Evolutionary conservation across 2,888 invertebrate species (phyloP), one percentile per base, ranked within the genome.

Genomic region (Platynereis dumerilii): DNA sequence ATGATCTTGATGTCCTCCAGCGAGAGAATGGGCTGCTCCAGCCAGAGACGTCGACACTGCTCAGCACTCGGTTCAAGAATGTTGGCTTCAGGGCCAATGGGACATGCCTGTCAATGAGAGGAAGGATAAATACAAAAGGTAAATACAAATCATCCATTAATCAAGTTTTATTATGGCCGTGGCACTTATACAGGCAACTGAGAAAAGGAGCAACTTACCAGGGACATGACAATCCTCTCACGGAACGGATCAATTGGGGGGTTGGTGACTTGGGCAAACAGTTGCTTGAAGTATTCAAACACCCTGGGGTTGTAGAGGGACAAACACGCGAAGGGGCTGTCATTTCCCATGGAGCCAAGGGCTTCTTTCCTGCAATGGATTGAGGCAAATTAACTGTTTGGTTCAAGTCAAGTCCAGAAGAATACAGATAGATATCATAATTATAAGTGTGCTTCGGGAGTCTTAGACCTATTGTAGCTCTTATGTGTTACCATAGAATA

Each of bases 221-320:
- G 87, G 0, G 97, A 96, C 98, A 99, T 99, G 68, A 99, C 97
- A 72, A 98, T 93, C 86, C 94, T 95, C 86, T 99, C 99, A 76
- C 96, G 89, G 89, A 99, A 98, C 44, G 99, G 99, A 87, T 99
- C 99, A 74, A 99, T 98, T 2, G 99, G 99, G 3, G 99, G 99
- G 87, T 99, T 99, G 76, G 99, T 99, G 75, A 87, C 87, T 88
- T 99, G 99, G 42, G 99, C 99, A 86, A 99, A 99, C 55, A 98
- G 87, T 83, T 99, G 99, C 83, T 99, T 98, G 87, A 99, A 99
- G 85, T 99, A 99, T 75, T 94, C 94, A 84, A 96, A 99, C 1
- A 94, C 88, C 66, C 97, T 87, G 10, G 99, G 99, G 82, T 96
- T 93, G 87, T 94, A 97, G 82, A 90, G 88, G 0, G 98, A 99